Evolutionary conservation across 1,140 invertebrate species (phyloP).

Genomic region (Tyrophagus putrescentiae): DNA sequence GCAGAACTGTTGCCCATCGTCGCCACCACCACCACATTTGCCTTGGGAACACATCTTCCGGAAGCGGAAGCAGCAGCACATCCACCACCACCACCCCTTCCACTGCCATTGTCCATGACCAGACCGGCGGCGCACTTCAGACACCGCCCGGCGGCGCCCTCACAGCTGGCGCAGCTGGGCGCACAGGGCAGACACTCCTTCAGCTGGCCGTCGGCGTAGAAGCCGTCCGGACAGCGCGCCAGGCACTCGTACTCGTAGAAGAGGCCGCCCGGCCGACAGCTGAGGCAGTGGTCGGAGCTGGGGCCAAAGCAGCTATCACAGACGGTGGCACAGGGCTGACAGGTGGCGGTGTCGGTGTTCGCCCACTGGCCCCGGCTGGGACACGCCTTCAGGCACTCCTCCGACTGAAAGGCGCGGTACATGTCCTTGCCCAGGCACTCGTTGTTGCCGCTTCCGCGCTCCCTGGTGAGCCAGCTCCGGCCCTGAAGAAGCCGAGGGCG

Average conservation of each 20-base stretch:
- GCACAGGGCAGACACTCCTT: slow-evolving; percentile 49
- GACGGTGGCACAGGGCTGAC: slow-evolving; percentile 49
- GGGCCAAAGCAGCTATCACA: slow-evolving; percentile 55
- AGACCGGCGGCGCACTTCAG: slow-evolving; percentile 53
- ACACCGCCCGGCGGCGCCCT: slow-evolving; percentile 52
- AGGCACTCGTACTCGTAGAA: slow-evolving; percentile 53
- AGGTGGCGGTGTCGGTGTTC: slow-evolving; percentile 43
- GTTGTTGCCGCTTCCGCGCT: slow-evolving; percentile 1
- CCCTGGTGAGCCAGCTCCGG: too few relatives aligned
- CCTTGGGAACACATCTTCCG: neutral
- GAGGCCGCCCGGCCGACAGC: slow-evolving; percentile 47
- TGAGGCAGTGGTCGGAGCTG: slow-evolving; percentile 48
- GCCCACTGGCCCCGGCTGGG: slow-evolving; percentile 20
- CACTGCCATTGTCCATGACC: slow-evolving; percentile 56
- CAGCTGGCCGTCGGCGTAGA: slow-evolving; percentile 36
- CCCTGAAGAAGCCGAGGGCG: too few relatives aligned
- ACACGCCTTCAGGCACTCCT: slow-evolving; percentile 21
- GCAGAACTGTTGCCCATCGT: slow-evolving; percentile 34
- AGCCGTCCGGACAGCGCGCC: slow-evolving; percentile 51
- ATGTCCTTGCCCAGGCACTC: slow-evolving; percentile 15
- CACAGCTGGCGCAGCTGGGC: slow-evolving; percentile 58
- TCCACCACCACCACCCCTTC: slow-evolving; percentile 49
- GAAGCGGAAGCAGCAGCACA: slow-evolving; percentile 52
- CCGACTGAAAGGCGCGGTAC: slow-evolving; percentile 17
- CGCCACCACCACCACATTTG: too few relatives aligned